Percentiles rank a stretch among this genome's conserved stretches.
phyloP scores from a whole-genome alignment of 2,113 vertebrate genomes.

The Otolemur garnettii region DNA sequence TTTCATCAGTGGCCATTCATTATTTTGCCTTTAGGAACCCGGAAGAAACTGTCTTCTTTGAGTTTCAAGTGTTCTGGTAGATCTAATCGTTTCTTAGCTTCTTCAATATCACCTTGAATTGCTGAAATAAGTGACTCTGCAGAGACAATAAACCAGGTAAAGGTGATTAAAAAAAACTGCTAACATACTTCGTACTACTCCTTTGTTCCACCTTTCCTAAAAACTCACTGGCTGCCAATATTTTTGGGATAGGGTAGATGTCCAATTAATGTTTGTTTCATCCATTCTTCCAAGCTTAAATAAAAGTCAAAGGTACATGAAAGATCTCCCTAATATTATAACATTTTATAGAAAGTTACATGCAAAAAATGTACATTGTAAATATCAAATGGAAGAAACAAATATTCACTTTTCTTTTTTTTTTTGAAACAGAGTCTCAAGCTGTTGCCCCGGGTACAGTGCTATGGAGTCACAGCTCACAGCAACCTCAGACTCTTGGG shows the following conservation, averaged over 20 bases:
- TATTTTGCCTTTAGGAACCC: slow-evolving; percentile 86
- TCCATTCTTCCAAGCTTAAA: background rate
- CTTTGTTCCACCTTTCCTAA: background rate
- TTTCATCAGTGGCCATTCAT: slow-evolving; percentile 91
- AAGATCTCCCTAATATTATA: background rate
- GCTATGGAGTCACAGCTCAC: too few relatives aligned
- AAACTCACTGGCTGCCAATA: background rate
- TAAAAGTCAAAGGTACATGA: background rate
- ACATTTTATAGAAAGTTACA: slow-evolving; percentile 24
- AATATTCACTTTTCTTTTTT: background rate
- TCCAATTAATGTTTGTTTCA: background rate
- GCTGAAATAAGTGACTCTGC: slow-evolving; percentile 95
- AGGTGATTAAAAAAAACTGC: background rate
- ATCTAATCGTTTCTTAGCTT: slow-evolving; percentile 93
- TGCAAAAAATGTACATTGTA: background rate
- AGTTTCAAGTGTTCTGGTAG: slow-evolving; percentile 94
- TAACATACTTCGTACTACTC: background rate
- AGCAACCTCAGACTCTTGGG: too few relatives aligned
- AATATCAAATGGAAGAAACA: background rate
- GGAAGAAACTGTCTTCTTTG: slow-evolving; percentile 95
- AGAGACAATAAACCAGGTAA: background rate
- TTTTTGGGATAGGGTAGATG: background rate
- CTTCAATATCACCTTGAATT: slow-evolving; percentile 95
- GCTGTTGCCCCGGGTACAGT: too few relatives aligned
- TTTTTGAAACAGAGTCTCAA: background rate